Percentiles rank a stretch among this genome's conserved stretches.
Evolutionary conservation across 2,797 vertebrate species (phyloP).

Genomic region (Tapirus indicus): DNA sequence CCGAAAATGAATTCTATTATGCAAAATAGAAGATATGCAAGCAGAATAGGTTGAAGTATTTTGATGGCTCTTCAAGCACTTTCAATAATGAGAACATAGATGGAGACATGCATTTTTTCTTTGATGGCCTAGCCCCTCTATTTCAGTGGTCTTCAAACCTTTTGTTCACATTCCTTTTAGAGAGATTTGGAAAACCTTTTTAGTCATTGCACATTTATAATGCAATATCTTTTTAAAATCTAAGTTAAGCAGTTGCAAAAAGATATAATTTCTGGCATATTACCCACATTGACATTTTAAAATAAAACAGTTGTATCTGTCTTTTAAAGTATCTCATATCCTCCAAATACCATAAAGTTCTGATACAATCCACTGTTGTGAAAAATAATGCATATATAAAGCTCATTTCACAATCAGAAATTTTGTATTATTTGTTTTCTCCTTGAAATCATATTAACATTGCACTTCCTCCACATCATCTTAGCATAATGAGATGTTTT

Average conservation of each 20-base stretch:
- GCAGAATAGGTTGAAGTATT: background rate
- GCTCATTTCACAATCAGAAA: background rate
- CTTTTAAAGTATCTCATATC: background rate
- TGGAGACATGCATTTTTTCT: background rate
- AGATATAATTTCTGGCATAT: background rate
- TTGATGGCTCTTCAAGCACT: constrained; percentile 12
- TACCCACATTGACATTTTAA: background rate
- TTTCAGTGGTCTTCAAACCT: background rate
- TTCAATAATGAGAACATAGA: background rate
- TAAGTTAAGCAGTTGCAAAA: constrained; percentile 25
- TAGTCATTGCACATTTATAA: background rate
- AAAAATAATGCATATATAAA: background rate
- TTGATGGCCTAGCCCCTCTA: background rate
- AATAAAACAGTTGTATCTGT: background rate
- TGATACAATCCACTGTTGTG: background rate
- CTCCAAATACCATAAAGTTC: background rate
- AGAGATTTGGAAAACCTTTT: constrained; percentile 4
- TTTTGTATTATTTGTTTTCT: background rate
- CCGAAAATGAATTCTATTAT: constrained; percentile 2
- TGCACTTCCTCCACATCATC: background rate
- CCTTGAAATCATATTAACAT: constrained; percentile 16
- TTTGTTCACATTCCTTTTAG: background rate
- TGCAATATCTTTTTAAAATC: background rate
- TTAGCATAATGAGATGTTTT: background rate
- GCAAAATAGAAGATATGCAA: constrained; percentile 29